These are phyloP conservation scores for Thalassoma bifasciatum DNA, from an alignment of 2,113 vertebrate genomes.

Conservation along the genomic window DNA sequence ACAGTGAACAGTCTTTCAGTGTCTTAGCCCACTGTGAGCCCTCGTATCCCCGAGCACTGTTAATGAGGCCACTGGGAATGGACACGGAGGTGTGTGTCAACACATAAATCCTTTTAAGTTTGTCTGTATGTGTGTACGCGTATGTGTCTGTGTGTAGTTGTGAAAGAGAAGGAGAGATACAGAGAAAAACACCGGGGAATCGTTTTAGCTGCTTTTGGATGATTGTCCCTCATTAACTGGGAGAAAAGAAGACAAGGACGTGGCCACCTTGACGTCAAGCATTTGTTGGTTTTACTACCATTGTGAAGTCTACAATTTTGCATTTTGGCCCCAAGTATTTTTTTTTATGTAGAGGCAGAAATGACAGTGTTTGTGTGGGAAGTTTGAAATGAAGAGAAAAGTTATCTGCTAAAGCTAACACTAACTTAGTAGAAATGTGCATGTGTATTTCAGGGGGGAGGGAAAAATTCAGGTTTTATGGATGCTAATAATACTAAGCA, in stretches of 20 bases:
- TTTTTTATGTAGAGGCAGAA: not conserved
- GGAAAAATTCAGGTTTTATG: not conserved
- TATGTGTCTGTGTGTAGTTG: constrained; percentile 10
- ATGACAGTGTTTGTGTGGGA: not conserved
- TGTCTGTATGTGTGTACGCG: constrained; percentile 22
- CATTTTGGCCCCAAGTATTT: not conserved
- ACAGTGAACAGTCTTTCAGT: constrained; percentile 66
- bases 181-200: not conserved
- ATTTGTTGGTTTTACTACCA: not conserved
- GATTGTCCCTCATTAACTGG: constrained; percentile 18
- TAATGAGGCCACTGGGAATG: constrained; percentile 81
- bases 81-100: constrained; percentile 67
- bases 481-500: not conserved
- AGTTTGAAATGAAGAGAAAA: not conserved
- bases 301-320: not conserved
- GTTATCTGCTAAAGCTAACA: not conserved
- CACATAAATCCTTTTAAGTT: constrained; percentile 59
- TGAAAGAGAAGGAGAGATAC: no score
- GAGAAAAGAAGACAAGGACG: not conserved
- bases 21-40: constrained; percentile 64
- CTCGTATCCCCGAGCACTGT: constrained; percentile 61
- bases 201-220: constrained; percentile 28
- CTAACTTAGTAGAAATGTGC: not conserved
- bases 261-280: constrained; percentile 24
- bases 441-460: not conserved